These are phyloP conservation scores for Megaleporinus macrocephalus DNA, from an alignment of 2,113 vertebrate genomes.

Conservation along the genomic window DNA sequence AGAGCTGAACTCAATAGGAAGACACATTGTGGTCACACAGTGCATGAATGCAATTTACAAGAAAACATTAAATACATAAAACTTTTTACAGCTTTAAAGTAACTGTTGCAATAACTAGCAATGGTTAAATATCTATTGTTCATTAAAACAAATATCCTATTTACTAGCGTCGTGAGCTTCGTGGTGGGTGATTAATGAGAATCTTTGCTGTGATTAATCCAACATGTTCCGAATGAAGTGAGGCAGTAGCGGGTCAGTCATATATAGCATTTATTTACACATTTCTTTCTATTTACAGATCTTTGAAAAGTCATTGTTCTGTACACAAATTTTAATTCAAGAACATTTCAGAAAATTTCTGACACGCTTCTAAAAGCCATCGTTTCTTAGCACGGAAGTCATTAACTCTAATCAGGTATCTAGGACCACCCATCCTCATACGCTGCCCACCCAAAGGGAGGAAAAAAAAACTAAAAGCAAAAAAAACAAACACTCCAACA, in stretches of 20 bases:
- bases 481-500: no score
- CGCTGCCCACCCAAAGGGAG: not conserved
- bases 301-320: slow-evolving; percentile 75
- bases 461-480: not conserved
- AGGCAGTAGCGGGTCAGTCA: slow-evolving; percentile 56
- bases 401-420: slow-evolving; percentile 48
- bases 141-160: no score
- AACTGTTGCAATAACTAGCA: no score
- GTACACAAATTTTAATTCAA: slow-evolving; percentile 76
- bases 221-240: not conserved
- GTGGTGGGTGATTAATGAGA: no score
- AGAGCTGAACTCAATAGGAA: no score
- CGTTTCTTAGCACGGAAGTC: slow-evolving; percentile 55
- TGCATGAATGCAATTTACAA: no score
- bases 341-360: slow-evolving; percentile 59
- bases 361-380: slow-evolving; percentile 64
- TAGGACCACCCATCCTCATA: slow-evolving; percentile 43
- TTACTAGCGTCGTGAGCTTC: no score
- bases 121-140: no score
- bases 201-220: not conserved
- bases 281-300: slow-evolving; percentile 80
- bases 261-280: slow-evolving; percentile 85
- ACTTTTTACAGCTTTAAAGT: no score
- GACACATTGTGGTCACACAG: no score
- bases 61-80: no score